Evolutionary conservation across 1,140 invertebrate genomes (phyloP).

Genomic region (Alviniconcha marisindica): DNA sequence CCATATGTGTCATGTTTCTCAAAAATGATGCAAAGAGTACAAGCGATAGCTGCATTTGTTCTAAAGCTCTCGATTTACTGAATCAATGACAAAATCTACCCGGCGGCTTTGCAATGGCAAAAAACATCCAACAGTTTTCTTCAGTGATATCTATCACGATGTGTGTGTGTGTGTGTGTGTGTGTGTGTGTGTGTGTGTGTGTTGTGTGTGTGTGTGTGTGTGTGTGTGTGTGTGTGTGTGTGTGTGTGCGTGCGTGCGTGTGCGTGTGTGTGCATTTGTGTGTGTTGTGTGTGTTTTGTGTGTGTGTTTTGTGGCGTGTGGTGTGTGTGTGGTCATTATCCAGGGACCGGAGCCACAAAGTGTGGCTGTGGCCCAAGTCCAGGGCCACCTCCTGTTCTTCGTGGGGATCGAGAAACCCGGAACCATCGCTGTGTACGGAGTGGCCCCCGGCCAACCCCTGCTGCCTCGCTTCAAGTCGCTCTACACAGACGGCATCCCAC

Average conservation of each 20-base stretch:
- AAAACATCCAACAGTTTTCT: no score
- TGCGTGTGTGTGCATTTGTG: not conserved
- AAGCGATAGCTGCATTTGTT: no score
- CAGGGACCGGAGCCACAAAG: not conserved
- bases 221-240: constrained; percentile 10
- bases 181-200: not conserved
- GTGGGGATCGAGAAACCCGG: not conserved
- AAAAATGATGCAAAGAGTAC: no score
- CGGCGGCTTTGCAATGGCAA: no score
- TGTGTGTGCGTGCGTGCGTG: not conserved
- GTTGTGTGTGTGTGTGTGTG: not conserved
- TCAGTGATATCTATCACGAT: no score
- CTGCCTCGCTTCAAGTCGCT: not conserved
- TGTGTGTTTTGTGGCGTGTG: not conserved
- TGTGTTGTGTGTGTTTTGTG: not conserved
- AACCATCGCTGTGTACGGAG: not conserved
- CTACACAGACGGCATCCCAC: constrained; percentile 9
- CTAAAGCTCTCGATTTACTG: no score
- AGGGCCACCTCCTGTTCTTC: not conserved
- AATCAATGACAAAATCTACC: no score
- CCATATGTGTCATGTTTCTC: no score
- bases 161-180: not conserved
- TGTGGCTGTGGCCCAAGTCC: not conserved
- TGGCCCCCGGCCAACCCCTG: not conserved
- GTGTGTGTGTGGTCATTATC: no score